A percentile compares a stretch with the other conserved stretches of the same genome.
These are phyloP conservation scores for Operophtera brumata DNA, from an alignment of 2,888 invertebrate genomes.

Conservation along the genomic window DNA sequence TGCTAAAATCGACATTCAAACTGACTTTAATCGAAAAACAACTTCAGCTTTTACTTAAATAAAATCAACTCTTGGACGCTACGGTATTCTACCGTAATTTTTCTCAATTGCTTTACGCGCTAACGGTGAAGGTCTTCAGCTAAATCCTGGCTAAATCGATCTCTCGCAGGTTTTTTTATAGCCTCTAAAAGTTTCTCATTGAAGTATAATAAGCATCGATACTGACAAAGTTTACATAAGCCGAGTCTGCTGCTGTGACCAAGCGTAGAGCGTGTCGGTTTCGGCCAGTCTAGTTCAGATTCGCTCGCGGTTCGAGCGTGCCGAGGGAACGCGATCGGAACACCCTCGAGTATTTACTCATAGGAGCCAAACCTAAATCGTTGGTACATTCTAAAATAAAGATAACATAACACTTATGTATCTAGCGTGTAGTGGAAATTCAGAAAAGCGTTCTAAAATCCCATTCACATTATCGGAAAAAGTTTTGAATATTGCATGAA, in stretches of 20 bases:
- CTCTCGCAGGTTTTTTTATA: neutral
- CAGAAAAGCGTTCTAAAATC: neutral
- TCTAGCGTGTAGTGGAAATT: neutral
- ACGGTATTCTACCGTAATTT: no score
- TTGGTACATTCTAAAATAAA: neutral
- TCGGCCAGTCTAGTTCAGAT: conserved; percentile 62
- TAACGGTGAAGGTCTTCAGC: no score
- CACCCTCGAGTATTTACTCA: conserved; percentile 11
- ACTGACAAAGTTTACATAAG: conserved; percentile 42
- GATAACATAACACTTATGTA: conserved; percentile 15
- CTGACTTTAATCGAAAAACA: no score
- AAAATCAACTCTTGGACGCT: no score
- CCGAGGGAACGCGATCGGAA: conserved; percentile 33
- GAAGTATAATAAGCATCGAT: conserved; percentile 28
- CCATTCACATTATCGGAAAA: conserved; percentile 32
- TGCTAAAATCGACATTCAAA: no score
- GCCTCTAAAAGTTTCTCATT: conserved; percentile 8
- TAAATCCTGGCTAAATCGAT: no score
- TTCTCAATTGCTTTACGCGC: no score
- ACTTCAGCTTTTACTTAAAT: no score
- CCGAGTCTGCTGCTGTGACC: conserved; percentile 29
- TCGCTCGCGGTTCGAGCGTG: conserved; percentile 56
- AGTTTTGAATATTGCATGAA: conserved; percentile 61
- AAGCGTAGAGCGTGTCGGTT: conserved; percentile 35
- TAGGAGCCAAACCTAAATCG: conserved; percentile 2